Evolutionary conservation across 2,797 vertebrate species (phyloP).

Genomic region (Pantherophis alleghaniensis): DNA sequence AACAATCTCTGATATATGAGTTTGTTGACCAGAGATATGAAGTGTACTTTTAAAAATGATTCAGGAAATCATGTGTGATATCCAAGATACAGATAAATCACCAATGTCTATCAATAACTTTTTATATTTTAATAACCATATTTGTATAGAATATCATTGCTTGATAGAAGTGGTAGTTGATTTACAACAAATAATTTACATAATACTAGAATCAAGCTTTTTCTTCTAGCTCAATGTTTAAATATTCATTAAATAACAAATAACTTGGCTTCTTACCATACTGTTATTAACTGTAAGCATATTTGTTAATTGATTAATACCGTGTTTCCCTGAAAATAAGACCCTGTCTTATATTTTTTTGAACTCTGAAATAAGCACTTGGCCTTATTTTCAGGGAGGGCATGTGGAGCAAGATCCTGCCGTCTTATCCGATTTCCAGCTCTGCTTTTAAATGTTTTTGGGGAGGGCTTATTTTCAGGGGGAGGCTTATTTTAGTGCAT

Average conservation of each 20-base stretch:
- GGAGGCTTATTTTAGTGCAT: too few relatives aligned
- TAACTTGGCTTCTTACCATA: background rate
- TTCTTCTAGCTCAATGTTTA: background rate
- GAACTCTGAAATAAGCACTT: too few relatives aligned
- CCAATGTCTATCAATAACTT: background rate
- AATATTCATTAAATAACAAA: background rate
- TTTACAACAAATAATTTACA: background rate
- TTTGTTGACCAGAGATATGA: background rate
- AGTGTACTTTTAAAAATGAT: conserved; percentile 44
- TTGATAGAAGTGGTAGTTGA: background rate
- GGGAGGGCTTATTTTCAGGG: too few relatives aligned
- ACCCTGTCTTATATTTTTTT: too few relatives aligned
- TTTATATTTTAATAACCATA: background rate
- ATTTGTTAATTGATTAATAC: conserved; percentile 1
- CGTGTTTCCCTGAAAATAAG: too few relatives aligned
- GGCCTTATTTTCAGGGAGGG: too few relatives aligned
- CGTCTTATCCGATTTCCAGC: too few relatives aligned
- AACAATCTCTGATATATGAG: background rate
- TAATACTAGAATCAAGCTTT: background rate
- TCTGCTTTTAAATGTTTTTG: too few relatives aligned
- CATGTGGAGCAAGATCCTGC: too few relatives aligned
- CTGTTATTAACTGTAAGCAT: background rate
- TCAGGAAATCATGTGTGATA: background rate
- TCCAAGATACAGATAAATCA: background rate
- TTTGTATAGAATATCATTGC: background rate